These are phyloP conservation scores for Zelleria hepariella DNA, from an alignment of 2,888 invertebrate genomes.

Conservation along the genomic window DNA sequence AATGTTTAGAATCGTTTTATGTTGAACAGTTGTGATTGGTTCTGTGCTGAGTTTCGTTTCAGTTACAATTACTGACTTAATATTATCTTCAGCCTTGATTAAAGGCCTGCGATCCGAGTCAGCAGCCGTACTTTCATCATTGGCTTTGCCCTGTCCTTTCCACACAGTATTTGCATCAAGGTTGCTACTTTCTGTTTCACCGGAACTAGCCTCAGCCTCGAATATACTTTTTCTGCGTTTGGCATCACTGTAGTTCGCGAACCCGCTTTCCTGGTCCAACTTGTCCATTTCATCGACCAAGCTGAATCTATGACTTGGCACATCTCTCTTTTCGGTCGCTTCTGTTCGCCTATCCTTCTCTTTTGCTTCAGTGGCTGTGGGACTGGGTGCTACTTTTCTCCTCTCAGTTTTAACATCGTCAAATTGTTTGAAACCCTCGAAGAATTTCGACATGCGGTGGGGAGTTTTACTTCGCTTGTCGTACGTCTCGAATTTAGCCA, in stretches of 20 bases:
- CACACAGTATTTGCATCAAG: not conserved
- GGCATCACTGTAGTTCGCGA: slow-evolving; percentile 22
- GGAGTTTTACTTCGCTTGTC: not conserved
- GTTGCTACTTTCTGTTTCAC: not conserved
- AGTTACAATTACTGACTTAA: too few relatives aligned
- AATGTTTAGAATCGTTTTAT: not conserved
- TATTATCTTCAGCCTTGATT: too few relatives aligned
- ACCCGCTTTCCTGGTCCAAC: slow-evolving; percentile 33
- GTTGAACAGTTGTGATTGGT: too few relatives aligned
- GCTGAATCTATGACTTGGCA: slow-evolving; percentile 18
- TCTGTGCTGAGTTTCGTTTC: too few relatives aligned
- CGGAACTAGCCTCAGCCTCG: not conserved
- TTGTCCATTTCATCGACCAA: slow-evolving; percentile 41
- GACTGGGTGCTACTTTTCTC: not conserved
- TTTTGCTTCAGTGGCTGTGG: too few relatives aligned
- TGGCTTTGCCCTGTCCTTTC: too few relatives aligned
- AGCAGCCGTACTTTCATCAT: not conserved
- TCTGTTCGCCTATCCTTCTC: too few relatives aligned
- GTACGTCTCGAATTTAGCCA: not conserved
- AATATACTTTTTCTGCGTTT: not conserved
- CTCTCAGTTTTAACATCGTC: not conserved
- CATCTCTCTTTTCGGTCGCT: not conserved
- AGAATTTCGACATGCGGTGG: not conserved
- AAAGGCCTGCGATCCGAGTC: not conserved
- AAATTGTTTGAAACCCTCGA: not conserved